Percentiles rank a stretch among this genome's conserved stretches.
These are phyloP conservation scores for Sminthopsis crassicaudata DNA, from an alignment of 2,113 vertebrate species.

Conservation along the genomic window DNA sequence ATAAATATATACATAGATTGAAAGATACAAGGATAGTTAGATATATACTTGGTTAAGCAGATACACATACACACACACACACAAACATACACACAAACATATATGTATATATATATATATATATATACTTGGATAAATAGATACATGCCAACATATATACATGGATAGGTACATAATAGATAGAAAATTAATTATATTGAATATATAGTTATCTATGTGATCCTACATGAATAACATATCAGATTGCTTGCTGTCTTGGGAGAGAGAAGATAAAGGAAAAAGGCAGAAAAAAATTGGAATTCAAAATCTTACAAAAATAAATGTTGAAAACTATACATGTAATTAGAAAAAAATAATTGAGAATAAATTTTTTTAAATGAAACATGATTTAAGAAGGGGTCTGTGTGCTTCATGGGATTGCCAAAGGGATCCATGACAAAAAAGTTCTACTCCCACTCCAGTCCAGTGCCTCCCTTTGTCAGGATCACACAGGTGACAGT, in stretches of 20 bases:
- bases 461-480: not conserved
- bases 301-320: too few relatives aligned
- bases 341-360: too few relatives aligned
- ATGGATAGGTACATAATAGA: not conserved
- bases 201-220: not conserved
- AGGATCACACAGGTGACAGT: not conserved
- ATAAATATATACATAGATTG: not conserved
- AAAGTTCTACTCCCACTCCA: not conserved
- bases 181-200: too few relatives aligned
- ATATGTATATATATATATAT: not conserved
- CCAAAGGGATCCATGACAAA: not conserved
- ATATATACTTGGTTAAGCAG: not conserved
- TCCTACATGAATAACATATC: not conserved
- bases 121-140: not conserved
- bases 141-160: too few relatives aligned
- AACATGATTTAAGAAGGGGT: not conserved
- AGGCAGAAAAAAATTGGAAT: too few relatives aligned
- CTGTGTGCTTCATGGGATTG: not conserved
- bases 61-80: too few relatives aligned
- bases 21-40: not conserved
- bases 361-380: not conserved
- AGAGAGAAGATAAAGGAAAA: too few relatives aligned
- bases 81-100: too few relatives aligned
- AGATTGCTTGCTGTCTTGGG: too few relatives aligned
- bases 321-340: too few relatives aligned